Conservation (phyloP, 64 coral and sea anemone species). For the Astreopora myriophthalma region DNA sequence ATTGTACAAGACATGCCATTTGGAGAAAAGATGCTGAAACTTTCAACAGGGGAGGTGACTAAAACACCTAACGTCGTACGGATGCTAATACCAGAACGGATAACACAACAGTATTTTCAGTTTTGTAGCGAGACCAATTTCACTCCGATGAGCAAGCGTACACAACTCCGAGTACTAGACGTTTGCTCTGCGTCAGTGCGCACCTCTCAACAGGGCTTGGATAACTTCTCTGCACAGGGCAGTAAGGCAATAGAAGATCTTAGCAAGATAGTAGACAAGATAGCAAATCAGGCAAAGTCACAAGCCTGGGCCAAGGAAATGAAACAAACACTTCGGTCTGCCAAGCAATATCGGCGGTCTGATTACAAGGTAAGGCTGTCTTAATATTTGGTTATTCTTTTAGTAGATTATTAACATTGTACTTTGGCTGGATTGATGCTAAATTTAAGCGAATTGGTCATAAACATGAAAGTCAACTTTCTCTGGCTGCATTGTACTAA, state of each 20-base stretch:
- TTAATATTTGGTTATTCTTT: not conserved
- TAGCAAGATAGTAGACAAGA: not conserved
- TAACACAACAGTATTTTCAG: constrained; percentile 27
- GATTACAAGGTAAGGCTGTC: constrained; percentile 16
- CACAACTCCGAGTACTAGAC: constrained; percentile 13
- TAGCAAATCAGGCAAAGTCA: constrained; percentile 8
- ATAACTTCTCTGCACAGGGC: constrained; percentile 46
- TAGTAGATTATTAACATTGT: not conserved
- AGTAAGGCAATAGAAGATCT: constrained; percentile 20
- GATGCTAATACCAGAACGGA: constrained; percentile 33
- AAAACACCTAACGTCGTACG: constrained; percentile 44
- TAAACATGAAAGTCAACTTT: too few species aligned
- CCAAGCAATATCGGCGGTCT: not conserved
- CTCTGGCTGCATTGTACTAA: not conserved
- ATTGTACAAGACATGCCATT: constrained; percentile 45
- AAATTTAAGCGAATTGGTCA: not conserved
- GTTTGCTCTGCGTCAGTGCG: constrained; percentile 33
- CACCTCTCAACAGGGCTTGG: constrained; percentile 29
- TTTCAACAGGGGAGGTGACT: constrained; percentile 22
- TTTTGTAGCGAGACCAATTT: not conserved
- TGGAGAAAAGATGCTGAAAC: constrained; percentile 44
- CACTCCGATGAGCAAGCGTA: constrained; percentile 40
- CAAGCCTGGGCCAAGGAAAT: constrained; percentile 31
- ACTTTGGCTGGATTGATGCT: not conserved
- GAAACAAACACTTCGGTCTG: not conserved